Evolutionary conservation across 2,888 invertebrate species (phyloP).

Genomic region (Platyscelio sp.): DNA sequence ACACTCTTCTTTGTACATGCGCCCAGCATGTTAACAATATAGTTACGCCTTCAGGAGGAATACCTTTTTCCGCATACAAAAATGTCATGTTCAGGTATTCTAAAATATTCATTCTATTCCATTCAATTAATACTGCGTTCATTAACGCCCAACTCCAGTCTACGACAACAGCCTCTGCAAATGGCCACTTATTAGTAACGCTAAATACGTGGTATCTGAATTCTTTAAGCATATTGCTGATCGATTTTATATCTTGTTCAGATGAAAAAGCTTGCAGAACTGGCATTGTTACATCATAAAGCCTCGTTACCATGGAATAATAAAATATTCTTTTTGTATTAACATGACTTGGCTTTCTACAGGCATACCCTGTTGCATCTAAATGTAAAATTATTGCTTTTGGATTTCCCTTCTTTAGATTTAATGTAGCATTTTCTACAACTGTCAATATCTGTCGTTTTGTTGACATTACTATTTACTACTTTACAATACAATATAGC

Average conservation of each 20-base stretch:
- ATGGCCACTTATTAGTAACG: constrained; percentile 40
- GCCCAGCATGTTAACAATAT: constrained; percentile 63
- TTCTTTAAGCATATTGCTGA: constrained; percentile 42
- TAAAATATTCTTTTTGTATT: too few relatives aligned
- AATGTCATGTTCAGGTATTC: constrained; percentile 48
- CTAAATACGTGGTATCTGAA: constrained; percentile 46
- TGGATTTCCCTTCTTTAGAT: too few relatives aligned
- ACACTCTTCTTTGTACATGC: constrained; percentile 63
- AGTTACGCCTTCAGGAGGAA: constrained; percentile 10
- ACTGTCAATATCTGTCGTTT: too few relatives aligned
- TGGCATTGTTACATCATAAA: constrained; percentile 11
- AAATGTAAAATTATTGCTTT: too few relatives aligned
- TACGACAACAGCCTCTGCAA: constrained; percentile 35
- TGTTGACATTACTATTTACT: too few relatives aligned
- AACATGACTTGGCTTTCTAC: too few relatives aligned
- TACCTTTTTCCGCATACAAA: neutral
- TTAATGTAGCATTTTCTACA: too few relatives aligned
- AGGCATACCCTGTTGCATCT: too few relatives aligned
- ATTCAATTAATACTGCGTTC: constrained; percentile 34
- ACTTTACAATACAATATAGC: too few relatives aligned
- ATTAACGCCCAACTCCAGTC: constrained; percentile 65
- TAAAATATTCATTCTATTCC: constrained; percentile 38
- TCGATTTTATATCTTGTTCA: constrained; percentile 50
- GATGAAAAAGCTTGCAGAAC: constrained; percentile 58
- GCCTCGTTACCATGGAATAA: too few relatives aligned